Base-by-base conservation (phyloP, 2,888 invertebrate genomes). In the Sicus ferrugineus region DNA sequence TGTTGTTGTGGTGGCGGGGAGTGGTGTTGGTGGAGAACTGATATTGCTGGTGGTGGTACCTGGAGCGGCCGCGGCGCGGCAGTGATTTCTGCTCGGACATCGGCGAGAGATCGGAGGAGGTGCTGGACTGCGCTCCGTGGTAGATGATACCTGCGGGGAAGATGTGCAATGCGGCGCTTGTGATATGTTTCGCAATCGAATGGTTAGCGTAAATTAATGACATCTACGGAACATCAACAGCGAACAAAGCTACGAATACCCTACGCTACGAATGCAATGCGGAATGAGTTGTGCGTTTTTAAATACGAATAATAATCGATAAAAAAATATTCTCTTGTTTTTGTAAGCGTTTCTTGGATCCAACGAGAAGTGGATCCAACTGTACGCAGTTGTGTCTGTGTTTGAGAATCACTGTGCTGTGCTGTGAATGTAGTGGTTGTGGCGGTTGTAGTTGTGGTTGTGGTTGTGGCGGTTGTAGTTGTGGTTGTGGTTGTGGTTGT, bases 31-130 rank as follows among this genome's bases (percentile, higher is more conserved):
- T 84, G 82, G 85, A 85, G 84, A 85, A 85, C 81, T 85, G 84
- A 83, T 85, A 85, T 83, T 85, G 85, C 83, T 86, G 85, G 79
- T 81, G 82, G n/a, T 56, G 65, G 86, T 88, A 90, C 90, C 90
- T 90, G 86, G 90, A 89, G 84, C 90, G 89, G 85, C 89, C 89
- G 84, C 91, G 88, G 81, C 91, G 88, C 77, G 91, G 91, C 81
- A 91, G 87, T 77, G 91, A 91, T 85, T 91, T 91, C 86, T 91
- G 91, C 84, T 91, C 92, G 81, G 91, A 90, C 90, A 91, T 91
- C 80, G 91, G 91, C 77, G 91, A 91, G 82, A 91, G 89, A 87
- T 92, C 92, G 82, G 91, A 91, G 75, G 91, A 92, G 76, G 91
- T 92, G 86, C 91, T 91, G 80, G 91, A 91, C 82, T 89, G 89